Conservation (phyloP, 2,888 invertebrate species). For the Temnothorax unifasciatus region DNA sequence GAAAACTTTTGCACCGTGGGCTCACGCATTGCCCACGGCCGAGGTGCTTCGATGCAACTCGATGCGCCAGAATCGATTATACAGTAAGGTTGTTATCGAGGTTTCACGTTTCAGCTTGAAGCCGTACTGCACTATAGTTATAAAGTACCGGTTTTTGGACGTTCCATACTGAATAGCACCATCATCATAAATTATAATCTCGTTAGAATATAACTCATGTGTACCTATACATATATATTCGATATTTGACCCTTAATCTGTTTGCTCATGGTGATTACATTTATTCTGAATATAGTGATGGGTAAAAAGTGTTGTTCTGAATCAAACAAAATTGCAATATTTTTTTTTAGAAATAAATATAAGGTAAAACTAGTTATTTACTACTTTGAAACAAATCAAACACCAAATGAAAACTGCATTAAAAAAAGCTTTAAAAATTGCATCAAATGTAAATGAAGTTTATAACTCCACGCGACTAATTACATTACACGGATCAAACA, state of each 20-base stretch:
- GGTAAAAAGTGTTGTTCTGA: not conserved
- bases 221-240: not conserved
- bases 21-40: not conserved
- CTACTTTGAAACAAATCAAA: not conserved
- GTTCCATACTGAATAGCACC: constrained; percentile 8
- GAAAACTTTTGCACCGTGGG: not conserved
- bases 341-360: not conserved
- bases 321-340: not conserved
- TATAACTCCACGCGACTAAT: not conserved
- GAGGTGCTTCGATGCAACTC: constrained; percentile 30
- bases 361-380: not conserved
- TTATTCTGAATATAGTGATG: not conserved
- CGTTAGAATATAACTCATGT: not conserved
- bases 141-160: constrained; percentile 27
- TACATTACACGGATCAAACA: not conserved
- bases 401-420: not conserved
- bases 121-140: constrained; percentile 9
- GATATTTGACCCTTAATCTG: not conserved
- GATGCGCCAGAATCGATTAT: constrained; percentile 33
- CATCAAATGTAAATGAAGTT: not conserved
- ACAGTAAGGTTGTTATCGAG: constrained; percentile 45
- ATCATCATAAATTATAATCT: constrained; percentile 31
- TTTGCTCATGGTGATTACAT: not conserved
- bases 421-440: not conserved
- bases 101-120: constrained; percentile 26